Evolutionary conservation across 2,113 vertebrate species (phyloP).

Genomic region (Syngnathus floridae): DNA sequence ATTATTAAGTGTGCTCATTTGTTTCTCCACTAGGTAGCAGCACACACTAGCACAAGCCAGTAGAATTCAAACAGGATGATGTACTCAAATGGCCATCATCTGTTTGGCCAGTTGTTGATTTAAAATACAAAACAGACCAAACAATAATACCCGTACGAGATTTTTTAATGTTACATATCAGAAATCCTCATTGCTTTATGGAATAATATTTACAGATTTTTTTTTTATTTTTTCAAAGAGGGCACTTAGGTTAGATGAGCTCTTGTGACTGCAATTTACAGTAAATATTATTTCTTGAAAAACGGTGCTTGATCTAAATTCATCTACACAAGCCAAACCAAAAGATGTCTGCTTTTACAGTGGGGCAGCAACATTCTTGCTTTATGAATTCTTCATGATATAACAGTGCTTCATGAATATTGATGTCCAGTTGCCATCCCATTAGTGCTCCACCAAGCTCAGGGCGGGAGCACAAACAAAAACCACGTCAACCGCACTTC

Average conservation of each 20-base stretch:
- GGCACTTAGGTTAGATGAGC: not conserved
- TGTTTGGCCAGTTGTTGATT: constrained; percentile 21
- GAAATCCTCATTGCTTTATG: not conserved
- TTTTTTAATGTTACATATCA: not conserved
- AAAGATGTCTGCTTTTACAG: constrained; percentile 20
- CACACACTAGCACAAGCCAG: constrained; percentile 10
- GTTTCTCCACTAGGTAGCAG: constrained; percentile 45
- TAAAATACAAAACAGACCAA: not conserved
- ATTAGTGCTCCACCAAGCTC: constrained; percentile 41
- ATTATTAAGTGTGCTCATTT: not conserved
- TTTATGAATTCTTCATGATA: constrained; percentile 65
- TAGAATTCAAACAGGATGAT: not conserved
- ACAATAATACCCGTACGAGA: not conserved
- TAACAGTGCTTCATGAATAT: constrained; percentile 63
- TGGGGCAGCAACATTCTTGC: constrained; percentile 33
- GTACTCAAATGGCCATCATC: constrained; percentile 12
- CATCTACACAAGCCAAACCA: not conserved
- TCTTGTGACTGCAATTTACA: not conserved
- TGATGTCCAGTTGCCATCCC: constrained; percentile 49
- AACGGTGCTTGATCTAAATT: not conserved
- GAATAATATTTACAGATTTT: not conserved
- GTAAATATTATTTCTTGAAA: not conserved
- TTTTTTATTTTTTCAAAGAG: not conserved
- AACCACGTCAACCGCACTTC: constrained; percentile 13
- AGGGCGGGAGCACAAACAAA: constrained; percentile 30